Conservation (phyloP, 2,113 vertebrate genomes). For the Hemiprocne comata region DNA sequence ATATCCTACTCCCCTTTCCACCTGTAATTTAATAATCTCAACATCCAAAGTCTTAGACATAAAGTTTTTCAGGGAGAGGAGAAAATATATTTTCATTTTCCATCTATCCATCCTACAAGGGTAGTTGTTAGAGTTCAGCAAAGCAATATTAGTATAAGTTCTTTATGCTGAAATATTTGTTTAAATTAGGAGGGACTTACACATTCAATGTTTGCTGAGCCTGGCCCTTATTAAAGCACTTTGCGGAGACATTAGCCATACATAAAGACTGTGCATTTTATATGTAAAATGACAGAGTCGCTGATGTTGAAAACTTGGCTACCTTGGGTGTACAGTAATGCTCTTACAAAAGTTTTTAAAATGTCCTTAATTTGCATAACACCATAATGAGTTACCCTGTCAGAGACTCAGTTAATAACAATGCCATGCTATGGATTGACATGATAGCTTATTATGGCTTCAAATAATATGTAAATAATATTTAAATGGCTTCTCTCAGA, state of each 20-base stretch:
- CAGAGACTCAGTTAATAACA: conserved; percentile 38
- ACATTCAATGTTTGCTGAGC: not conserved
- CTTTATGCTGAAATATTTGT: not conserved
- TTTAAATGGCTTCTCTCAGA: conserved; percentile 67
- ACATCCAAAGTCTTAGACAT: not conserved
- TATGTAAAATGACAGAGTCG: not conserved
- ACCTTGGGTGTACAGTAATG: not conserved
- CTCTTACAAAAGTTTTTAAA: conserved; percentile 6
- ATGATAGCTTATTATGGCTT: conserved; percentile 49
- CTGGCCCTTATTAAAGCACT: not conserved
- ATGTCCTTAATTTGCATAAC: conserved; percentile 43
- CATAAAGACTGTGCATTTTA: not conserved
- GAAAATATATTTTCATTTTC: not conserved
- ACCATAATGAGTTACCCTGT: not conserved
- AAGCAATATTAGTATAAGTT: not conserved
- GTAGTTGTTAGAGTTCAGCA: not conserved
- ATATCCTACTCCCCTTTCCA: not conserved
- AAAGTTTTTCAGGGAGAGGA: not conserved
- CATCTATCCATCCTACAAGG: not conserved
- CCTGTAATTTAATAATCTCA: not conserved
- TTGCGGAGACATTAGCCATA: not conserved
- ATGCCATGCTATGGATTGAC: conserved; percentile 35
- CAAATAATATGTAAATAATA: conserved; percentile 74
- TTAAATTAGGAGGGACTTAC: not conserved
- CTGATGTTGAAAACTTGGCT: conserved; percentile 3